phyloP scores from a whole-genome alignment of 1,140 invertebrate genomes.

The Brachionus sp. region DNA sequence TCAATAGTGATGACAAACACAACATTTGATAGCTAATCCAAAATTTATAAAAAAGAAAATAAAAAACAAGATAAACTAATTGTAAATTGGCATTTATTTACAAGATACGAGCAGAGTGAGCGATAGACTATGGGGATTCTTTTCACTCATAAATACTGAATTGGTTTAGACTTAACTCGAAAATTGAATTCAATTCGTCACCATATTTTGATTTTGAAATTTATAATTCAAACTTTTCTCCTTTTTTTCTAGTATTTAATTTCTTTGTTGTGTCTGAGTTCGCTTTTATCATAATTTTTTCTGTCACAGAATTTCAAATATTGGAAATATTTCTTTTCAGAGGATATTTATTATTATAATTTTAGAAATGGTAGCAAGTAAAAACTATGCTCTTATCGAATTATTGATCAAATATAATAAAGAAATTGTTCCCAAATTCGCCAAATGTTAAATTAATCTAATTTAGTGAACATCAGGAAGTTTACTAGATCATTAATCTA shows the following conservation, averaged over 20 bases:
- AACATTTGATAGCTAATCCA: neutral
- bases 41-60: neutral
- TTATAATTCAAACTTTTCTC: conserved; percentile 17
- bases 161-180: neutral
- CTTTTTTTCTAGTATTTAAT: neutral
- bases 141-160: neutral
- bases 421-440: neutral
- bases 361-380: neutral
- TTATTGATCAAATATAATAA: conserved; percentile 9
- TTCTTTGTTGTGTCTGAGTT: neutral
- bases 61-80: neutral
- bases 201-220: conserved; percentile 18
- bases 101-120: neutral
- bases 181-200: conserved; percentile 16
- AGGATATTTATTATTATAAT: conserved; percentile 31
- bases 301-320: conserved; percentile 39
- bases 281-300: conserved; percentile 22
- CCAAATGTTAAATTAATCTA: neutral
- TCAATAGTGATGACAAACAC: neutral
- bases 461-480: neutral
- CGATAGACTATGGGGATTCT: neutral
- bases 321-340: neutral
- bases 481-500: too few relatives aligned
- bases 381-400: neutral
- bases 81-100: conserved; percentile 22